Percentiles rank a stretch among this genome's conserved stretches.
phyloP scores from a whole-genome alignment of 2,888 invertebrate species.

The Gandaritis pyraliata region DNA sequence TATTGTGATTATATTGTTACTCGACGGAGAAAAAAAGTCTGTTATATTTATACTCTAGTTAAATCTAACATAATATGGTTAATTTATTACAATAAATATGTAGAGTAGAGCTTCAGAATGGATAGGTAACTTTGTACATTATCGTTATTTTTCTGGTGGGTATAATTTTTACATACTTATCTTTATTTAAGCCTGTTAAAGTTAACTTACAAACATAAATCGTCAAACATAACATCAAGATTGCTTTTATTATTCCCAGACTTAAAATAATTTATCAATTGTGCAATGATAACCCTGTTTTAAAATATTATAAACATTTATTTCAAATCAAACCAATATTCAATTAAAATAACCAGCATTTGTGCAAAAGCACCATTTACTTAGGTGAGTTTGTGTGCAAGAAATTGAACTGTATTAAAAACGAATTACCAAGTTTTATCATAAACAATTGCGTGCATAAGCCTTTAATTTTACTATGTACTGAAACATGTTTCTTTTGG shows the following conservation, averaged over 20 bases:
- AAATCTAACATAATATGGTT: no score
- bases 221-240: slow-evolving; percentile 31
- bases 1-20: no score
- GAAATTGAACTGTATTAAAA: background rate
- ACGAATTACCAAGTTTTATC: no score
- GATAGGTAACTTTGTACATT: background rate
- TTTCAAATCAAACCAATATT: slow-evolving; percentile 32
- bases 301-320: slow-evolving; percentile 34
- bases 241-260: slow-evolving; percentile 37
- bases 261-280: slow-evolving; percentile 20
- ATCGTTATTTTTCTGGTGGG: slow-evolving; percentile 13
- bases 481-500: no score
- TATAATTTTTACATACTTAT: slow-evolving; percentile 9
- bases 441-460: no score
- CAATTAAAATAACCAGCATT: slow-evolving; percentile 46
- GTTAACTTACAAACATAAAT: slow-evolving; percentile 35
- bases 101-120: no score
- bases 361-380: slow-evolving; percentile 58
- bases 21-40: no score
- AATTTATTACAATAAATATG: no score
- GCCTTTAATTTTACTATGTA: no score
- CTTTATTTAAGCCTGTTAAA: slow-evolving; percentile 16
- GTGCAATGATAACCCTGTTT: slow-evolving; percentile 58
- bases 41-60: no score
- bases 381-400: slow-evolving; percentile 25